A percentile compares a stretch with the other conserved stretches of the same genome.
These are phyloP conservation scores for Eristalis pertinax DNA, from an alignment of 2,888 invertebrate species.

Conservation along the genomic window DNA sequence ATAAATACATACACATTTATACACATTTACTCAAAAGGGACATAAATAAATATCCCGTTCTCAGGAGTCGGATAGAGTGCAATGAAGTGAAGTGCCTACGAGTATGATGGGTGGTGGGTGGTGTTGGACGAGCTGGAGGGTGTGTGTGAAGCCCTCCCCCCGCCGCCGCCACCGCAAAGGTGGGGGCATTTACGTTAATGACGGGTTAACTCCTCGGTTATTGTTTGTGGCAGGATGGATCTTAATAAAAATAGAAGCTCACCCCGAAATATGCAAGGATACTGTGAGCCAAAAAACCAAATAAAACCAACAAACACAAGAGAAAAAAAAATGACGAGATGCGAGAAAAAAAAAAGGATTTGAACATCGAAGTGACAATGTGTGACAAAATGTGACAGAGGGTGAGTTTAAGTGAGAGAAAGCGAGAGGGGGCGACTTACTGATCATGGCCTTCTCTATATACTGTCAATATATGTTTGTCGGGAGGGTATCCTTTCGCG, in stretches of 20 bases:
- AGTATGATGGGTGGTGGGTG: constrained; percentile 14
- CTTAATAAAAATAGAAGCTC: constrained; percentile 28
- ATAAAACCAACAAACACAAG: not conserved
- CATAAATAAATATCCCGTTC: constrained; percentile 22
- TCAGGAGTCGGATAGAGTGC: constrained; percentile 31
- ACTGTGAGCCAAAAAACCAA: not conserved
- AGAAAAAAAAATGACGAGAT: not conserved
- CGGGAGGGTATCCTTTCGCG: constrained; percentile 38
- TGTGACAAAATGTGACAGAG: not conserved
- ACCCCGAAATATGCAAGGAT: not conserved
- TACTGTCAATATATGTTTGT: constrained; percentile 33
- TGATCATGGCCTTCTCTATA: constrained; percentile 50
- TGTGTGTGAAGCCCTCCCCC: not conserved
- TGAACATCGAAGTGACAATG: not conserved
- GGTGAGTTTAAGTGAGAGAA: not conserved
- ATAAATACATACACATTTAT: not conserved
- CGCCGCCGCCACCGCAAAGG: not conserved
- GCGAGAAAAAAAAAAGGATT: not conserved
- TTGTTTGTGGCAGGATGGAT: constrained; percentile 19
- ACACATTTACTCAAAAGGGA: not conserved
- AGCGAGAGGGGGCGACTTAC: constrained; percentile 31
- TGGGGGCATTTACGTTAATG: constrained; percentile 40
- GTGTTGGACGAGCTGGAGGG: too few relatives aligned
- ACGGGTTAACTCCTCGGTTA: constrained; percentile 55
- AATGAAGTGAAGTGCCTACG: constrained; percentile 55